Base-by-base conservation (phyloP, 2,888 invertebrate genomes). In the Barypeithes pellucidus region DNA sequence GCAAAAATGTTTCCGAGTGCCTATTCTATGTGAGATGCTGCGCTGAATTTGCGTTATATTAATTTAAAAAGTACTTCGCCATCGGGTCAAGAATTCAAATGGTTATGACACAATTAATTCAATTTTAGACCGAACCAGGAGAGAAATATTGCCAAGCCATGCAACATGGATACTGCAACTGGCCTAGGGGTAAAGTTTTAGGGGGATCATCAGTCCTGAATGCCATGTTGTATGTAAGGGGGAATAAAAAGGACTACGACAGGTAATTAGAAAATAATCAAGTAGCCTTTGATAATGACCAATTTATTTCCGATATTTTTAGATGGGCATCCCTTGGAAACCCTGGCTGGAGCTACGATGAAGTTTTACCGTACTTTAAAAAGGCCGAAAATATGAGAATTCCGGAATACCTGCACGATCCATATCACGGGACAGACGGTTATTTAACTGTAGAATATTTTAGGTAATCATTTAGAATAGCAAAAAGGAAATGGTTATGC, bases 151-250 rank as follows among this genome's bases (percentile, higher is more conserved):
- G 95, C 80, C 87, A 91, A 78, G 90, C 89, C 33, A 92, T 93
- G 91, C 86, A 89, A 43, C 88, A 90, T 45, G 87, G 87, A 7
- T 86, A 87, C 63, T 93, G 93, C 80, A 90, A 90, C 77, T 94
- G 93, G 94, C 94, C 94, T 0, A 88, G 95, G 24, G 95, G 93
- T 0, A 94, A 93, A 87, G 92, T 93, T 5, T 87, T 95, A 18
- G 93, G 93, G 20, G 97, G 97, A 0, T 92, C 92, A 12, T 95
- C 95, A 80, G 93, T 93, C 0, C 86, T 96, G 2, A 97, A 97
- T 83, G 96, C 95, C 16, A 96, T 97, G 96, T 88, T 95, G 72
- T 96, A 96, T 81, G 88, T 96, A 0, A 88, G 97, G 66, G 97
- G 96, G 0, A 95, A 97, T 82, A 90, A 89, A 62, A 88, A 87